Percentiles rank a stretch among this genome's conserved stretches.
phyloP scores from a whole-genome alignment of 2,797 vertebrate genomes.

The Sebastes flavidus region DNA sequence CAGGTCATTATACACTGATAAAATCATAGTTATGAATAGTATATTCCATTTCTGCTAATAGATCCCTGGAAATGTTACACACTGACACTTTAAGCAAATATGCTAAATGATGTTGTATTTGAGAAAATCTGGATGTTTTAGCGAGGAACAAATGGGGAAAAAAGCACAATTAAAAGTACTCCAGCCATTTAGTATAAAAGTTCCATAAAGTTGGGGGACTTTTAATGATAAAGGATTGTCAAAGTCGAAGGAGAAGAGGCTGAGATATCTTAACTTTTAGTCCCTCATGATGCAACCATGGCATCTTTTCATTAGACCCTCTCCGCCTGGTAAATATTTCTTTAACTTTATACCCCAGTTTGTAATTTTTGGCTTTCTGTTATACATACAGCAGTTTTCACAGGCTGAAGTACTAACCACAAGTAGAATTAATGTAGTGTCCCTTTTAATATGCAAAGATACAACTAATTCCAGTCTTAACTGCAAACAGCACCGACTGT shows the following conservation, averaged over 20 bases:
- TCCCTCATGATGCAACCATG: not conserved
- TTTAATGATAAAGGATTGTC: not conserved
- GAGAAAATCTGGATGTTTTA: not conserved
- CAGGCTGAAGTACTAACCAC: not conserved
- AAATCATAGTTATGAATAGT: not conserved
- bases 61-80: not conserved
- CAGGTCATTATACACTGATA: too few relatives aligned
- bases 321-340: not conserved
- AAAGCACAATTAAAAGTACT: not conserved
- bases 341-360: not conserved
- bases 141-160: not conserved
- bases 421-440: not conserved
- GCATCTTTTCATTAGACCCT: not conserved
- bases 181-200: not conserved
- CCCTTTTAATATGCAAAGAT: not conserved
- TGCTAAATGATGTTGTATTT: not conserved
- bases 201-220: not conserved
- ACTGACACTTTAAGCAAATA: not conserved
- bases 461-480: not conserved
- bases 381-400: not conserved
- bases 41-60: not conserved
- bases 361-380: not conserved
- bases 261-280: not conserved
- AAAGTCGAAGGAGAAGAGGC: not conserved
- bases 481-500: not conserved